Base-by-base conservation (phyloP, 1,140 invertebrate genomes). In the Tetramorium parvispinum region DNA sequence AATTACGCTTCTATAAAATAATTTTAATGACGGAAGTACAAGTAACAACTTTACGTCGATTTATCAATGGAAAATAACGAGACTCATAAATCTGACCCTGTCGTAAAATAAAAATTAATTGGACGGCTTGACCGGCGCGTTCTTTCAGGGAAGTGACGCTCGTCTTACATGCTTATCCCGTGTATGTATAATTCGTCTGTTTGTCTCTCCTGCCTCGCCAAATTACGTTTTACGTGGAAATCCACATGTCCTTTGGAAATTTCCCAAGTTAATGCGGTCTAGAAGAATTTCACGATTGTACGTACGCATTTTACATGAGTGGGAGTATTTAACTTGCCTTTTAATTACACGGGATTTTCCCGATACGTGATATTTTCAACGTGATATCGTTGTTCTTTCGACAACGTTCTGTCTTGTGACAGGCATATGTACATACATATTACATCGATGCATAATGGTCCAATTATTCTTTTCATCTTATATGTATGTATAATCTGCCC, bases 161-260 rank as follows among this genome's bases (percentile, higher is more conserved):
- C 21, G 32, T 81, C 46, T 68, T 53, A 53, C n/a, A 53, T 18
- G 18, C 11, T 2, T 4, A 7, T 61, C 16, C 0, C 37, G 24
- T 46, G 24, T 32, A 32, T 32, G 32, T 32, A n/a, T 82, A 73
- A 73, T 82, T 57, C 18, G 59, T 82, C 37, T 82, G 63, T 82
- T 82, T 82, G n/a, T 79, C 18, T 65, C 18, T 21, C 16, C 51
- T 43, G 32, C 3, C 32, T 27, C 49, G 51, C 21, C 21, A 46
- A 82, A 57, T 82, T n/a, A n/a, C n/a, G 65, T 71, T 70, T 70
- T 71, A 55, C 10, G 8, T 13, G 37, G 65, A 82, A 82, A 32
- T 57, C 1, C 46, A 13, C 6, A 13, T 68, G 32, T 43, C 32
- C 61, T 55, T 71, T 18, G 46, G 46, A 79, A 79, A 40, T 18